phyloP scores from a whole-genome alignment of 2,113 vertebrate genomes.

The Tonatia bakeri region DNA sequence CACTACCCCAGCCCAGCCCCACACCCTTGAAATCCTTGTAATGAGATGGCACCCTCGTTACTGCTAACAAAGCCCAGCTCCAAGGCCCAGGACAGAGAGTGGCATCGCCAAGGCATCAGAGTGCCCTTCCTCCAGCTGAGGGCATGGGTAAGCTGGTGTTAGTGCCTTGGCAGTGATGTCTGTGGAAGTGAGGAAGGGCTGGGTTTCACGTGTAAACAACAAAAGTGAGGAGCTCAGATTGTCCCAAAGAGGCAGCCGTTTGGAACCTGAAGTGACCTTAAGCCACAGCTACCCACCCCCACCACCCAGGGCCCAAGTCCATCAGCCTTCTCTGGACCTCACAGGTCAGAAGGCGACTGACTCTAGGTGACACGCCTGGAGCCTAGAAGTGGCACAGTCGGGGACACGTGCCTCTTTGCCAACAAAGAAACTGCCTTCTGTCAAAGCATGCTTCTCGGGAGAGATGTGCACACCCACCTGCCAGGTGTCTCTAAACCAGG shows the following conservation, averaged over 20 bases:
- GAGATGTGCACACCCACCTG: background rate
- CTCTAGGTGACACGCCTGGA: background rate
- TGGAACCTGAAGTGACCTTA: background rate
- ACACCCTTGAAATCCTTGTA: background rate
- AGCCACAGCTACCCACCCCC: background rate
- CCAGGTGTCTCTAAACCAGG: background rate
- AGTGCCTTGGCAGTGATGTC: rapidly evolving
- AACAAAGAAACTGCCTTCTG: background rate
- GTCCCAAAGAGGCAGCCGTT: background rate
- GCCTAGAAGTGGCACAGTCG: background rate
- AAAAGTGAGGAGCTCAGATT: background rate
- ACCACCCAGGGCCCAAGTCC: background rate
- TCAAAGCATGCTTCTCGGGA: background rate
- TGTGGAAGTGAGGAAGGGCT: background rate
- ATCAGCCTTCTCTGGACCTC: background rate
- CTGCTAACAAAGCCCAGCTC: background rate
- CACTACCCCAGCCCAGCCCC: background rate
- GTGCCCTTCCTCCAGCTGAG: background rate
- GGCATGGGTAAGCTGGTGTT: background rate
- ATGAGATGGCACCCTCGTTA: background rate
- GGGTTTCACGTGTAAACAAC: background rate
- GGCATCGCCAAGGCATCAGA: background rate
- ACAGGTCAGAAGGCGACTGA: background rate
- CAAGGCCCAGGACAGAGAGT: background rate
- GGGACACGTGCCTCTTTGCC: background rate